Evolutionary conservation across 2,113 vertebrate species (phyloP).

Genomic region (Periophthalmodon schlosseri): DNA sequence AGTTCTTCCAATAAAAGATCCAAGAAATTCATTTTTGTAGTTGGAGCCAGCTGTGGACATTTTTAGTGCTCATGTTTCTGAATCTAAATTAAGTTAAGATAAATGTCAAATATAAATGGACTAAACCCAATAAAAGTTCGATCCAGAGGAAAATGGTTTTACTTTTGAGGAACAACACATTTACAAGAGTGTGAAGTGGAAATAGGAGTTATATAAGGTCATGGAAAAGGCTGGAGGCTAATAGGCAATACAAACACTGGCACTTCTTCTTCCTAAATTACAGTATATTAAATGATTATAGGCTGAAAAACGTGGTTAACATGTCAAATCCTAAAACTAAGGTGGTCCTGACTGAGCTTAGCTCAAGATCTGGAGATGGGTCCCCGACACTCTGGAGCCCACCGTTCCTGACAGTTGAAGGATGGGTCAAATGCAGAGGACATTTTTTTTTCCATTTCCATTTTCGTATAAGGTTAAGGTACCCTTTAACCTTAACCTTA

Average conservation of each 20-base stretch:
- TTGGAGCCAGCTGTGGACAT: conserved; percentile 3
- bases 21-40: conserved; percentile 16
- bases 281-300: background rate
- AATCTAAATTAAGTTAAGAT: conserved; percentile 32
- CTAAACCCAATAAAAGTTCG: conserved; percentile 16
- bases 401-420: too few species aligned
- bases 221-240: conserved; percentile 33
- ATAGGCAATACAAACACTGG: conserved; percentile 10
- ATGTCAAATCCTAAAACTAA: too few species aligned
- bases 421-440: too few species aligned
- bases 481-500: too few species aligned
- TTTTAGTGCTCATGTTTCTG: conserved; percentile 17
- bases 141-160: conserved; percentile 14
- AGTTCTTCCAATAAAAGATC: background rate
- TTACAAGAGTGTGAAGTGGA: conserved; percentile 27
- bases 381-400: too few species aligned
- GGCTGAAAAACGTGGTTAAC: background rate
- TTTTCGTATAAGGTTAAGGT: too few species aligned
- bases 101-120: conserved; percentile 35
- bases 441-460: too few species aligned
- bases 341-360: too few species aligned
- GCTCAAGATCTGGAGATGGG: too few species aligned
- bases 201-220: conserved; percentile 44
- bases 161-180: conserved; percentile 2
- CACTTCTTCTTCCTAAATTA: background rate